Evolutionary conservation across 2,113 vertebrate species (phyloP), one percentile per base, ranked within the genome.

Genomic region (Equus quagga): DNA sequence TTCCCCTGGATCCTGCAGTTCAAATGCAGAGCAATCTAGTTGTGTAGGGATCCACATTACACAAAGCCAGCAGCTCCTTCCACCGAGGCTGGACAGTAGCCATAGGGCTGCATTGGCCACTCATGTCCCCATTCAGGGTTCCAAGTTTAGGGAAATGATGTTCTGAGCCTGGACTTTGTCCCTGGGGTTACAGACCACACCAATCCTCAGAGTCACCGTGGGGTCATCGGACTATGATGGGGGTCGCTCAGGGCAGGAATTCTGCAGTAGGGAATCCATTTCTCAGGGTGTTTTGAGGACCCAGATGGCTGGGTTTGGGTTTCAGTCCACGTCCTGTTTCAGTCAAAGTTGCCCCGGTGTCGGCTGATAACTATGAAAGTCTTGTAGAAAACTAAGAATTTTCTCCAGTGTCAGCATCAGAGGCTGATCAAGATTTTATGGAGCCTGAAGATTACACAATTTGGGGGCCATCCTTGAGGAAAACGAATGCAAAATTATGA

Each of bases 191-290:
- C 11, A 24, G 28, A 28, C n/a, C 56, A 54, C 51, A 3, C 3
- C 12, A 23, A 9, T 14, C 19, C 33, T 75, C 33, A 82, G 65
- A 56, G 82, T 23, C 58, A 46, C 15, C 1, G 0, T 24, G 54
- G 18, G 41, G 73, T 21, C 26, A 0, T 17, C 1, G 1, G 36
- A 26, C 10, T 8, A 89, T 26, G 8, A 8, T n/a, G n/a, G 23
- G 19, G 15, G 19, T 70, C 33, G 31, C 12, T 21, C 62, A 1
- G 51, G 49, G 62, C 17, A 51, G 46, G 11, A 33, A 2, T 17
- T 2, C n/a, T 2, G 5, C 11, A 4, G 58, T 2, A 2, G 1
- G 0, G 2, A 49, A 49, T 67, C 33, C 4, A 0, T 24, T 49
- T 33, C 21, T 36, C 6, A 11, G 62, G 36, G 23, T 44, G 19